Base-by-base conservation (phyloP, 1,140 invertebrate species). In the Littorina saxatilis region DNA sequence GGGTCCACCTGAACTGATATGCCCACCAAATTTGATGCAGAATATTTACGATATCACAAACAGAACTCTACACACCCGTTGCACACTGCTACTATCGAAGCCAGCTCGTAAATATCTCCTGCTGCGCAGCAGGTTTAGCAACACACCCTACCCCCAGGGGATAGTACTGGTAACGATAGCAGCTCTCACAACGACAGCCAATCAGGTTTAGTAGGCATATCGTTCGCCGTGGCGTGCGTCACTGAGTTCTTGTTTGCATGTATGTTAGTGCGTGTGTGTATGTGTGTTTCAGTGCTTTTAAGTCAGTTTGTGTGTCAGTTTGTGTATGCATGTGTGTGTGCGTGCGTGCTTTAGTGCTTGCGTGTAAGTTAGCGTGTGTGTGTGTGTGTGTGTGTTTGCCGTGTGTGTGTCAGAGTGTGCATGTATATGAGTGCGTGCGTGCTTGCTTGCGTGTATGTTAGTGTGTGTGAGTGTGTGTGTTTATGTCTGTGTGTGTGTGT, bases 401-500 rank as follows among this genome's bases (percentile, higher is more conserved):
- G 61, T 66, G 29, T 66, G 61, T 35, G 61, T 66, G 61, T 35
- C 27, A 32, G 61, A 9, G 61, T 66, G 61, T 66, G 61, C 17
- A 29, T 66, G 61, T 35, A 29, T 66, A 29, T 35, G 61, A 32
- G 61, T 35, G n/a, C 35, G 61, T 66, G 29, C 29, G 61, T 66
- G 61, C 35, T 5, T 66, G 61, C 17, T n/a, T 66, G 61, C 35
- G 61, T 66, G 61, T 35, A 27, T 32, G 29, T 17, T n/a, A 9
- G 61, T 29, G 29, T 32, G 61, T 66, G 61, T 66, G 61, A 9
- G 61, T 35, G n/a, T 66, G 61, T 35, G 61, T 35, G 61, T 35
- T 5, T 66, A n/a, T n/a, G n/a, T n/a, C n/a, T n/a, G 55, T 58
- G 55, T 58, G 55, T 58, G 55, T 58, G 55, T 58, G 55, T 58